These are phyloP conservation scores for Tinea trinotella DNA, from an alignment of 2,888 invertebrate species.

Conservation along the genomic window DNA sequence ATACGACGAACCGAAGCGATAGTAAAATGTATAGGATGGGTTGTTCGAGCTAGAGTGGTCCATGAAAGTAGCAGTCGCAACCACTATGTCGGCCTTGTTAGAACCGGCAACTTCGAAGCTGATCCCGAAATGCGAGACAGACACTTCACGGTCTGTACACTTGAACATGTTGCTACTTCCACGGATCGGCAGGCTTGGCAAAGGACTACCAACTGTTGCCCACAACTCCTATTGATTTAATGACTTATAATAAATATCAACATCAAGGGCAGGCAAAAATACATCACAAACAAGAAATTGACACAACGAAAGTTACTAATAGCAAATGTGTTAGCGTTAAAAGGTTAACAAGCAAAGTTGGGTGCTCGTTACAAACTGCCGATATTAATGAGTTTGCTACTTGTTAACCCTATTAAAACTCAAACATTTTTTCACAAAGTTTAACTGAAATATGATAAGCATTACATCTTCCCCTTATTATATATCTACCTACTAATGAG, in stretches of 20 bases:
- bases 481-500: too few species aligned
- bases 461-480: neutral
- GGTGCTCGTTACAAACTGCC: constrained; percentile 37
- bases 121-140: too few species aligned
- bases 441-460: neutral
- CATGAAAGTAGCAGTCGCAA: too few species aligned
- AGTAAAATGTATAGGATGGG: too few species aligned
- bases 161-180: too few species aligned
- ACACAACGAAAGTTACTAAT: constrained; percentile 22
- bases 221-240: neutral
- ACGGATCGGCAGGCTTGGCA: too few species aligned
- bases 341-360: constrained; percentile 48
- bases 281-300: constrained; percentile 4
- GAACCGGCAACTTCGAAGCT: too few species aligned
- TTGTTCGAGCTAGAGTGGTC: too few species aligned
- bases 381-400: constrained; percentile 41
- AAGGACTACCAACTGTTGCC: too few species aligned
- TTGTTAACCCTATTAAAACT: constrained; percentile 37
- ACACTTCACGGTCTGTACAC: too few species aligned
- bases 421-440: constrained; percentile 21
- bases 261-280: neutral
- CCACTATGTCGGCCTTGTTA: too few species aligned
- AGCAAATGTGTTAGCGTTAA: constrained; percentile 37
- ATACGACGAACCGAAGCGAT: too few species aligned
- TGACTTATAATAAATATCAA: neutral